Conservation (phyloP, 2,797 vertebrate species). For the Okamejei kenojei region DNA sequence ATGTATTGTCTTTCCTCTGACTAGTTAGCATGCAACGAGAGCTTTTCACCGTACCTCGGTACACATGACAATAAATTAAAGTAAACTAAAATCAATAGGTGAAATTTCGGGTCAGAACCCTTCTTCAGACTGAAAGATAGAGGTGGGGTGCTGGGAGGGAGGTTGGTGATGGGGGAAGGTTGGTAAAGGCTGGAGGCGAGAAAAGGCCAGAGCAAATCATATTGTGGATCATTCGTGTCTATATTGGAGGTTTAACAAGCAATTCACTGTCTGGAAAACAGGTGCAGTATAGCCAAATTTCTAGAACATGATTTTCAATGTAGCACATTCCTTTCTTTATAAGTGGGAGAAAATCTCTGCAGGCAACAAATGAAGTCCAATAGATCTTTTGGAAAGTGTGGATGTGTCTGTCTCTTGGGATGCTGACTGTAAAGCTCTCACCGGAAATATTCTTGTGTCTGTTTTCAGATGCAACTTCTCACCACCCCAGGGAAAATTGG, state of each 20-base stretch:
- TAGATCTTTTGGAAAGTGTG: not conserved
- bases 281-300: not conserved
- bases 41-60: too few relatives aligned
- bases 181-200: too few relatives aligned
- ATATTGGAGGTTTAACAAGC: not conserved
- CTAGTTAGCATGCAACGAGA: too few relatives aligned
- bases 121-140: too few relatives aligned
- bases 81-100: too few relatives aligned
- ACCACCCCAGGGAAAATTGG: not conserved
- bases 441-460: not conserved
- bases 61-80: too few relatives aligned
- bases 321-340: not conserved
- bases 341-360: not conserved
- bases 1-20: too few relatives aligned
- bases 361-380: not conserved
- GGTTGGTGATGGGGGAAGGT: too few relatives aligned
- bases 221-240: too few relatives aligned
- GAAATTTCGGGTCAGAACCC: too few relatives aligned
- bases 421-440: not conserved
- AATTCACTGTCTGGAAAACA: not conserved
- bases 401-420: not conserved
- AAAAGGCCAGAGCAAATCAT: too few relatives aligned
- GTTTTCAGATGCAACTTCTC: not conserved
- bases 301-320: not conserved
- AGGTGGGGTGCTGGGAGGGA: too few relatives aligned